A percentile compares a stretch with the other conserved stretches of the same genome.
phyloP scores from a whole-genome alignment of 2,113 vertebrate species.

The Hassar affinis region DNA sequence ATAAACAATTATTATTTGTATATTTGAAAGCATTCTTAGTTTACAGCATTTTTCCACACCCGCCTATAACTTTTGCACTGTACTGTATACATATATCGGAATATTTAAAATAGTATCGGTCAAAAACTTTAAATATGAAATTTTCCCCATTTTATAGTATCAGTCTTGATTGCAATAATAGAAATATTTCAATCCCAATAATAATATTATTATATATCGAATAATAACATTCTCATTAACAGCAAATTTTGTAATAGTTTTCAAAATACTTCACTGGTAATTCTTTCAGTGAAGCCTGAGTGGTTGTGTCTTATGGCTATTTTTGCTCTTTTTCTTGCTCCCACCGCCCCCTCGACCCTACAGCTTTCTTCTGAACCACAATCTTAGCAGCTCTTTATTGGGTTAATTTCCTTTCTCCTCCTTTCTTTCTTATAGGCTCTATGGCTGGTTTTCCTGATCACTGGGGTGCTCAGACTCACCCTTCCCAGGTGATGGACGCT shows the following conservation, averaged over 20 bases:
- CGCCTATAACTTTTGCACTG: too few relatives aligned
- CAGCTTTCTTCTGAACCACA: constrained; percentile 11
- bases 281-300: neutral
- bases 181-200: too few relatives aligned
- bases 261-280: neutral
- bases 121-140: too few relatives aligned
- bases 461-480: constrained; percentile 53
- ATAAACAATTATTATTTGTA: too few relatives aligned
- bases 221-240: constrained; percentile 11
- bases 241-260: neutral
- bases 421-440: constrained; percentile 49
- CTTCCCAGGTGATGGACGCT: constrained; percentile 58
- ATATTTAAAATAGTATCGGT: neutral
- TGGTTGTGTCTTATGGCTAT: constrained; percentile 3
- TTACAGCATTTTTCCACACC: too few relatives aligned
- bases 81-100: too few relatives aligned
- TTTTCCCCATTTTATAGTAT: neutral
- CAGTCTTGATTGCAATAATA: neutral
- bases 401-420: neutral
- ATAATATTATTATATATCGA: too few relatives aligned
- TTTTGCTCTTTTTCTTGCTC: neutral
- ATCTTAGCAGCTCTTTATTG: constrained; percentile 3
- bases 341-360: neutral
- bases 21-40: too few relatives aligned
- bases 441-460: constrained; percentile 61